Evolutionary conservation across 2,797 vertebrate species (phyloP), one percentile per base, ranked within the genome.

Genomic region (Microctenopoma stevenorrisi): DNA sequence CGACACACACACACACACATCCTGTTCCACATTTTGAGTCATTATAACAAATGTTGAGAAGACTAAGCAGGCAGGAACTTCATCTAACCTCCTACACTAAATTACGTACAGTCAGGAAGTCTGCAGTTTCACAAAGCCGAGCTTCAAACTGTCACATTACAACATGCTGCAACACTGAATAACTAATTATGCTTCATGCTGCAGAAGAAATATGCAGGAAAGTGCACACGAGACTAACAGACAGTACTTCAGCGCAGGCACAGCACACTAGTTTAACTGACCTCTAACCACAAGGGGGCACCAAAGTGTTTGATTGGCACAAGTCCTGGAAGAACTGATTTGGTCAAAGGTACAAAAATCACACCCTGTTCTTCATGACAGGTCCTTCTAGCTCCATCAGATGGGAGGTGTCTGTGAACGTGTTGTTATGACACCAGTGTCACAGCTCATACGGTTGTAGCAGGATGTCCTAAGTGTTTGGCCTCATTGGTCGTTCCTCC

Each of bases 1-100:
- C 1, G 26, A 22, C 22, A 22, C 22, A 22, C 22, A 22, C 22
- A 22, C 43, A 59, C 74, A 64, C 76, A 90, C 84, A 91, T 93
- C 90, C 92, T 90, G 92, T 91, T 84, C 54, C 28, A 67, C 33
- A 28, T 55, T 59, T 44, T 75, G 81, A 88, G 85, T 84, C 72
- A 16, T 18, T 43, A 74, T 14, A 64, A 65, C 80, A 65, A 87
- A 81, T 54, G 61, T 48, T 79, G 73, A 84, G 35, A 53, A 43
- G 50, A 55, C 13, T 11, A n/a, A 75, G 28, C 26, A 50, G 15
- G 25, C 43, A 78, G 68, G 64, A 73, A 71, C 66, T 52, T 46
- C 3, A 12, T 16, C 28, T n/a, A 37, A 43, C 72, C 72, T 60
- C 78, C 64, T 68, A 67, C 72, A 76, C 40, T 3, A 22, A 73